phyloP scores from a whole-genome alignment of 2,113 vertebrate species.

The Calyptommatus sinebrachiatus region DNA sequence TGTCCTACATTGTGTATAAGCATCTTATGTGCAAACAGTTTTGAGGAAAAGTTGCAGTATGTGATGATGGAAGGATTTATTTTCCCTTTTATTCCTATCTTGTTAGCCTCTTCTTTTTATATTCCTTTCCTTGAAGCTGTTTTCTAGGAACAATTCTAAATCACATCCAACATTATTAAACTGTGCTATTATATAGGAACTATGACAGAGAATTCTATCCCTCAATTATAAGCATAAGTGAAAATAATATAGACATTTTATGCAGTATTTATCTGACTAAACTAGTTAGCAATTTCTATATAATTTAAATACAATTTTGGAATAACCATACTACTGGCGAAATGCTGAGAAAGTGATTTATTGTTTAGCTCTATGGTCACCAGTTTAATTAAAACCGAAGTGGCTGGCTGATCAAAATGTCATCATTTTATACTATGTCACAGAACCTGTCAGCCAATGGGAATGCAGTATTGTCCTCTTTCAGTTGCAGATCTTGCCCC shows the following conservation, averaged over 20 bases:
- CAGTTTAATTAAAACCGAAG: too few species aligned
- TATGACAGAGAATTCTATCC: conserved; percentile 6
- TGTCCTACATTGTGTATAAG: neutral
- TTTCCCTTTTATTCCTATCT: neutral
- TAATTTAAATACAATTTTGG: neutral
- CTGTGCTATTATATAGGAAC: neutral
- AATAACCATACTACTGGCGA: too few species aligned
- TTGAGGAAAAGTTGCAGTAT: neutral
- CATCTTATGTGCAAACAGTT: neutral
- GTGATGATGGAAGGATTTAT: neutral
- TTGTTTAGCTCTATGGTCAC: too few species aligned
- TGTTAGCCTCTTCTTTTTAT: neutral
- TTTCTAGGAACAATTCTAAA: conserved; percentile 2
- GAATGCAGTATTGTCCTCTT: too few species aligned
- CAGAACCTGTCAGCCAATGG: too few species aligned
- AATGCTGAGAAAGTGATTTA: too few species aligned
- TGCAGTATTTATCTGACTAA: neutral
- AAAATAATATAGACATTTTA: neutral
- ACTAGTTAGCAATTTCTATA: conserved; percentile 10
- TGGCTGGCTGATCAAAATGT: too few species aligned
- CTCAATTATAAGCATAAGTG: neutral
- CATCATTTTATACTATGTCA: too few species aligned
- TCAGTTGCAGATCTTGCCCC: too few species aligned
- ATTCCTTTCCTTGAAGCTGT: too few species aligned
- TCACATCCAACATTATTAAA: neutral